Percentiles rank a stretch among this genome's conserved stretches.
phyloP scores from a whole-genome alignment of 1,140 invertebrate species.

The Bemisia tabaci region DNA sequence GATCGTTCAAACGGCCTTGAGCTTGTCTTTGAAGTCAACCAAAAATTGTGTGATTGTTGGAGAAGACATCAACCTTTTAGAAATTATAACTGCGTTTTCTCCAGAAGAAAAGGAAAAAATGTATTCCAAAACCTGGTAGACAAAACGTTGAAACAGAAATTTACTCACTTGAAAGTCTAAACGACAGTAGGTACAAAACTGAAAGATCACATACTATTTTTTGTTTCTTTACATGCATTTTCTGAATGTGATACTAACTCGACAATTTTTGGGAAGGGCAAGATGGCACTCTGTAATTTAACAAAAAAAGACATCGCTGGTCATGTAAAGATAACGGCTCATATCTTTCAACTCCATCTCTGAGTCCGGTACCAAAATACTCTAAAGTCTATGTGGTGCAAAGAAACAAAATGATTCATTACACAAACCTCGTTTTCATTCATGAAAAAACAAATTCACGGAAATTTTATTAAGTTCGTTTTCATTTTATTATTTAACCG shows the following conservation, averaged over 20 bases:
- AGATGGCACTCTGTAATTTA: too few relatives aligned
- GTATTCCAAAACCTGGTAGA: constrained; percentile 5
- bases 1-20: too few relatives aligned
- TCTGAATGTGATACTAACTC: too few relatives aligned
- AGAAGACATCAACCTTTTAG: too few relatives aligned
- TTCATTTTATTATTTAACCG: too few relatives aligned
- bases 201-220: constrained; percentile 18
- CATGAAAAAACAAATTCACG: constrained; percentile 2
- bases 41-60: too few relatives aligned
- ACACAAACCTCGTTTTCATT: constrained; percentile 1
- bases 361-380: background rate
- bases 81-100: constrained; percentile 10
- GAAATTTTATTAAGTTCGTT: constrained; percentile 6
- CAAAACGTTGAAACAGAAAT: constrained; percentile 5
- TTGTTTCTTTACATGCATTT: constrained; percentile 17
- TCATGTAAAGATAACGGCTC: constrained; percentile 13
- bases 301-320: constrained; percentile 16
- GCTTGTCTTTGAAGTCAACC: too few relatives aligned
- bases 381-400: constrained; percentile 6
- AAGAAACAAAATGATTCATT: background rate
- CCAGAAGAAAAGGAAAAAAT: constrained; percentile 1
- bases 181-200: constrained; percentile 5
- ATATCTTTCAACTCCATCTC: constrained; percentile 5
- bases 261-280: too few relatives aligned
- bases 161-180: background rate